Conservation (phyloP, 1,140 invertebrate species). For the Zaprionus gabonicus region DNA sequence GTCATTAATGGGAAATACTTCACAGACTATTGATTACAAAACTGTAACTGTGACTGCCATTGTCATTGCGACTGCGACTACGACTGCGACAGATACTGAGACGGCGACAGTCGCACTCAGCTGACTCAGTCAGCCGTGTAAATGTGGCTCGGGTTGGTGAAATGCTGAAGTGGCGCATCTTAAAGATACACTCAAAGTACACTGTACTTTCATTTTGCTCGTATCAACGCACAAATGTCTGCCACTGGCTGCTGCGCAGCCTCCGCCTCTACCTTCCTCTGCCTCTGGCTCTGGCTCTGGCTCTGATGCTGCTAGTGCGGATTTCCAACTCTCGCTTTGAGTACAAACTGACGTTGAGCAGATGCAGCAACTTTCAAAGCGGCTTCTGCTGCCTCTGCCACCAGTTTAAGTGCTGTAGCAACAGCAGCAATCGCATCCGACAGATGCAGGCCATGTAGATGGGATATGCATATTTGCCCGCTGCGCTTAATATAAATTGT, state of each 20-base stretch:
- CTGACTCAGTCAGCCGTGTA: slow-evolving; percentile 49
- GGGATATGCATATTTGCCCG: slow-evolving; percentile 34
- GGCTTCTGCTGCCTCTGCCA: slow-evolving; percentile 14
- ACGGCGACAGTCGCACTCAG: slow-evolving; percentile 33
- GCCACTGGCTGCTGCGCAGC: not conserved
- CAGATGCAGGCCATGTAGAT: slow-evolving; percentile 48
- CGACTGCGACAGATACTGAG: slow-evolving; percentile 24
- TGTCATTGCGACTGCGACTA: slow-evolving; percentile 29
- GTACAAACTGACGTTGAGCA: slow-evolving; percentile 33
- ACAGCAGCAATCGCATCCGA: slow-evolving; percentile 40
- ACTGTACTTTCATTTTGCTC: slow-evolving; percentile 69
- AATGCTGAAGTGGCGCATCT: slow-evolving; percentile 48
- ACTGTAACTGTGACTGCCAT: slow-evolving; percentile 30
- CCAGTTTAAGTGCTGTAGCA: slow-evolving; percentile 36
- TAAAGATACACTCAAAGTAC: slow-evolving; percentile 27
- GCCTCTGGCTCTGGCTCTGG: not conserved
- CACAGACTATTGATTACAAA: slow-evolving; percentile 48
- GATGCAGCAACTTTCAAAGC: slow-evolving; percentile 66
- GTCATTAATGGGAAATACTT: slow-evolving; percentile 44
- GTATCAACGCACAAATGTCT: slow-evolving; percentile 42
- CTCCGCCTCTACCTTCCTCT: not conserved
- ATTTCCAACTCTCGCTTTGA: slow-evolving; percentile 56
- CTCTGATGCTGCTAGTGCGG: slow-evolving; percentile 24
- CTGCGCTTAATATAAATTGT: slow-evolving; percentile 18
- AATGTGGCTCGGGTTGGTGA: slow-evolving; percentile 65